These are phyloP conservation scores for Porphyrio hochstetteri DNA, from an alignment of 2,113 vertebrate genomes.

Conservation along the genomic window DNA sequence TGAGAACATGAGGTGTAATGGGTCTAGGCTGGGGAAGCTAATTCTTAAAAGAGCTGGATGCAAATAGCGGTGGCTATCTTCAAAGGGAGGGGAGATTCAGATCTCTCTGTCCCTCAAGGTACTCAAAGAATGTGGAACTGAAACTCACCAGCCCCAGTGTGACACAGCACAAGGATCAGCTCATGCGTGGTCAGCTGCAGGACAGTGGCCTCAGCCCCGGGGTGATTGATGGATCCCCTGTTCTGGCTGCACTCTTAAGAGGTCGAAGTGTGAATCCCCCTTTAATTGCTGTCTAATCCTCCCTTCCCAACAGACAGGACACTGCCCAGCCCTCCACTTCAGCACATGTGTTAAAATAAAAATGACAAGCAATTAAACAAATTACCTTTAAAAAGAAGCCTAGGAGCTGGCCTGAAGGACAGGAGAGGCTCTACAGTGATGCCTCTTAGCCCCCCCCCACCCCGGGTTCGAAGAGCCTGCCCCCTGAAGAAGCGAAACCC, in stretches of 20 bases:
- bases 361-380: neutral
- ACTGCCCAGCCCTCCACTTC: neutral
- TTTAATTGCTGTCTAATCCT: neutral
- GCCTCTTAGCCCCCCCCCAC: neutral
- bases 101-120: neutral
- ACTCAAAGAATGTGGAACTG: conserved; percentile 2
- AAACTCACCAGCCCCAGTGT: neutral
- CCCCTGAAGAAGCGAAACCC: neutral
- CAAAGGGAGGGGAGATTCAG: neutral
- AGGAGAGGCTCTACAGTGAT: neutral
- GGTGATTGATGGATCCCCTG: fast-evolving
- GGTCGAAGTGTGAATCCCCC: neutral
- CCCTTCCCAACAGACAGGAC: neutral
- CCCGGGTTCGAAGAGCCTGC: neutral
- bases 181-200: neutral
- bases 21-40: neutral
- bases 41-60: neutral
- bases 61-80: neutral
- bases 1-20: neutral
- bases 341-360: neutral
- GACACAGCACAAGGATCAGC: neutral
- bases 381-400: neutral
- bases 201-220: fast-evolving
- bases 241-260: neutral
- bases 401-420: neutral